Evolutionary conservation across 2,888 invertebrate species (phyloP).

Genomic region (Rotaria sp.): DNA sequence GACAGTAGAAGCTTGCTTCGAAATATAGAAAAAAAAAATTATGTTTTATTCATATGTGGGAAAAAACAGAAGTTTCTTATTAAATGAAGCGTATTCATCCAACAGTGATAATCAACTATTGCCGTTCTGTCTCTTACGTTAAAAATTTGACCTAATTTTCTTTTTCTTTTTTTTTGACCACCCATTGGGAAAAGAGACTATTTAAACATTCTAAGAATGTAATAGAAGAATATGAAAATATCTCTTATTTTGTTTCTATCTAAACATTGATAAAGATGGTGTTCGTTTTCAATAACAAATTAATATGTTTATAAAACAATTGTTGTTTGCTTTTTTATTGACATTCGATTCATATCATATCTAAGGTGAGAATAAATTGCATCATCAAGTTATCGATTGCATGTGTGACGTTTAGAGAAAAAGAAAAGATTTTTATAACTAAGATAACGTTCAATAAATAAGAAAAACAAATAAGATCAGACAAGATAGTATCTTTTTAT

Average conservation of each 20-base stretch:
- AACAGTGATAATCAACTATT: neutral
- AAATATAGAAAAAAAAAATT: too few relatives aligned
- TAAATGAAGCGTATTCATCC: neutral
- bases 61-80: neutral
- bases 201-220: neutral
- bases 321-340: neutral
- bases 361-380: neutral
- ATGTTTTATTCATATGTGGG: neutral
- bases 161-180: neutral
- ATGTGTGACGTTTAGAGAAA: too few relatives aligned
- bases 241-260: neutral
- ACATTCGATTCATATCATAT: neutral
- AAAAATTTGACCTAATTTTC: neutral
- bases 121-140: neutral
- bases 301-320: neutral
- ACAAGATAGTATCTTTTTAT: neutral
- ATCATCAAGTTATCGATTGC: neutral
- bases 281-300: neutral
- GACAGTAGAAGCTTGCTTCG: neutral
- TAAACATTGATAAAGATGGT: conserved; percentile 14
- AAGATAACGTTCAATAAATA: neutral
- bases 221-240: conserved; percentile 5
- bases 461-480: neutral
- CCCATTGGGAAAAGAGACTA: neutral
- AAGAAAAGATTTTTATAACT: neutral